phyloP scores from a whole-genome alignment of 2,113 vertebrate species.

The Rhea americana region DNA sequence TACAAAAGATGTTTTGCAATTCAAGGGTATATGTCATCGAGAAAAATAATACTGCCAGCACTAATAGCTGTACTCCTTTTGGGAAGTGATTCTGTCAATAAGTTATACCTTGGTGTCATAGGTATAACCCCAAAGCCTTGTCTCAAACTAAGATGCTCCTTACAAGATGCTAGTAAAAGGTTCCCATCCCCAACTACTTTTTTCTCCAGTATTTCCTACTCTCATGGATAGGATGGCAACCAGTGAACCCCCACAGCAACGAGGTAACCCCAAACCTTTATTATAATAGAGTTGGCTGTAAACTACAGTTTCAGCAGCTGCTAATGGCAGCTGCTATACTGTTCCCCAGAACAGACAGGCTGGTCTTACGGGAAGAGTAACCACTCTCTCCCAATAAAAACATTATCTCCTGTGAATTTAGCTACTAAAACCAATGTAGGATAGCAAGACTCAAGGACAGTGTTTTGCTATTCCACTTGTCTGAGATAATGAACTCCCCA shows the following conservation, averaged over 20 bases:
- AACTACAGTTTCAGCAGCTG: not conserved
- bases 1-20: not conserved
- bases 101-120: not conserved
- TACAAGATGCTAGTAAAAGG: not conserved
- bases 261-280: not conserved
- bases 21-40: not conserved
- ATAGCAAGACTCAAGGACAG: not conserved
- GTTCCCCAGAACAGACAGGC: not conserved
- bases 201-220: not conserved
- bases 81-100: not conserved
- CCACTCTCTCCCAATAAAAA: not conserved
- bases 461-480: not conserved
- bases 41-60: not conserved
- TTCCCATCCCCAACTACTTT: not conserved
- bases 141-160: not conserved
- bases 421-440: not conserved
- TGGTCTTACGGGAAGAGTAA: not conserved
- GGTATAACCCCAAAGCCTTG: not conserved
- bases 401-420: not conserved
- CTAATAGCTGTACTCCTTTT: not conserved
- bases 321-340: not conserved
- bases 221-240: not conserved
- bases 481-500: not conserved
- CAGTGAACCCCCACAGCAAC: no score
- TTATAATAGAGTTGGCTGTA: not conserved